A percentile compares a stretch with the other conserved stretches of the same genome.
These are phyloP conservation scores for Salvelinus alpinus DNA, from an alignment of 2,113 vertebrate species.

Conservation along the genomic window DNA sequence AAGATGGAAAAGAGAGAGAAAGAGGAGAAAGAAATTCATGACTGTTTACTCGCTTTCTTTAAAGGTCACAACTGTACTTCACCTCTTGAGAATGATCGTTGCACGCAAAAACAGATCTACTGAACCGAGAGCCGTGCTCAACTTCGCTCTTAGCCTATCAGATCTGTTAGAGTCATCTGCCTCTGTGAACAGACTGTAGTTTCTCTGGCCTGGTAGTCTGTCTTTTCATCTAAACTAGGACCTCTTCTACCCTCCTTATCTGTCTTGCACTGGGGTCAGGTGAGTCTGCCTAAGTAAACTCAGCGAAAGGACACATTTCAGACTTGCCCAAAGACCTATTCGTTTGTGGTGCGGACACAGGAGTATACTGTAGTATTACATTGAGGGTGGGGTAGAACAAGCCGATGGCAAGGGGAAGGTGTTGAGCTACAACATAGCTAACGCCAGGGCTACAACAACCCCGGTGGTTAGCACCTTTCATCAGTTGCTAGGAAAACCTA, in stretches of 20 bases:
- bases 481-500: constrained; percentile 23
- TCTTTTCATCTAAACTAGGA: constrained; percentile 13
- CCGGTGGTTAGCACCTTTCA: constrained; percentile 55
- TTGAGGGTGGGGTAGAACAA: constrained; percentile 30
- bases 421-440: constrained; percentile 53
- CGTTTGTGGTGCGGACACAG: constrained; percentile 51
- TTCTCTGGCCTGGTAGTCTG: constrained; percentile 13
- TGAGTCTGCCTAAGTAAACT: constrained; percentile 34
- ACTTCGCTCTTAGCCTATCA: constrained; percentile 19
- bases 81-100: constrained; percentile 11
- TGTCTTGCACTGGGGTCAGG: constrained; percentile 22
- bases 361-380: constrained; percentile 36
- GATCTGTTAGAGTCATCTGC: constrained; percentile 8
- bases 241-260: constrained; percentile 24
- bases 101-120: not conserved
- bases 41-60: not conserved
- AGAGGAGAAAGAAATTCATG: not conserved
- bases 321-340: constrained; percentile 55
- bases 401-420: constrained; percentile 47
- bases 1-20: constrained; percentile 34
- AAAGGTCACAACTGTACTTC: constrained; percentile 5
- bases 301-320: constrained; percentile 48
- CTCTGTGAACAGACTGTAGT: constrained; percentile 7
- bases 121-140: not conserved
- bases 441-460: constrained; percentile 45